Percentiles rank a stretch among this genome's conserved stretches.
Evolutionary conservation across 2,888 invertebrate species (phyloP).

Genomic region (Horisme vitalbata): DNA sequence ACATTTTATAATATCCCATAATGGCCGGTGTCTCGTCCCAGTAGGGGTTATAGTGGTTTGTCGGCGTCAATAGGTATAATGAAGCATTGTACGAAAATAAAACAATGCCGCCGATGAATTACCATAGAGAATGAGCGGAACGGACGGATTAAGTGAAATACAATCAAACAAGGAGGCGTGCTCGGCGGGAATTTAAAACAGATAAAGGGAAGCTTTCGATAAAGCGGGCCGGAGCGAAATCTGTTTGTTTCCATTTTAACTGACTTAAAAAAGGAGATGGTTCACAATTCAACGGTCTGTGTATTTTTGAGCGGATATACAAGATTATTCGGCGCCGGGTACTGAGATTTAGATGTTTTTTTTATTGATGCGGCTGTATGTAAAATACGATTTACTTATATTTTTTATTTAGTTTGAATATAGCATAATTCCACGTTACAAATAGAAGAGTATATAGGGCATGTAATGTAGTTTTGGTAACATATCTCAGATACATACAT

Average conservation of each 20-base stretch:
- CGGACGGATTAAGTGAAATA: constrained; percentile 77
- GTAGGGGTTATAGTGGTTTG: constrained; percentile 44
- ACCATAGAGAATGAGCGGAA: constrained; percentile 78
- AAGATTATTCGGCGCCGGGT: no score
- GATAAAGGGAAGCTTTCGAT: constrained; percentile 47
- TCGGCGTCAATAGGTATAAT: constrained; percentile 36
- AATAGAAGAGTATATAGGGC: no score
- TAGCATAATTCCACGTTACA: no score
- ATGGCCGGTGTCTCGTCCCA: constrained; percentile 39
- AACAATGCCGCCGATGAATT: constrained; percentile 75
- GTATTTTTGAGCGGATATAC: no score
- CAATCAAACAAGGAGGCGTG: constrained; percentile 71
- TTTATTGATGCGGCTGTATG: no score
- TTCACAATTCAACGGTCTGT: no score
- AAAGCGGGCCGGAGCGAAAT: constrained; percentile 44
- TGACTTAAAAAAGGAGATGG: no score
- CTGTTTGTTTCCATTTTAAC: constrained; percentile 51
- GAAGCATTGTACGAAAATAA: constrained; percentile 63
- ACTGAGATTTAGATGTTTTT: no score
- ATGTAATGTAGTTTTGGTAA: no score
- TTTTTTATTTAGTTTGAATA: no score
- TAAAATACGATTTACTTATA: no score
- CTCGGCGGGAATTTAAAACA: constrained; percentile 60
- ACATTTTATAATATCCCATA: constrained; percentile 38
- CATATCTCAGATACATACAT: no score